Evolutionary conservation across 2,113 vertebrate genomes (phyloP).

Genomic region (Sciurus niger): DNA sequence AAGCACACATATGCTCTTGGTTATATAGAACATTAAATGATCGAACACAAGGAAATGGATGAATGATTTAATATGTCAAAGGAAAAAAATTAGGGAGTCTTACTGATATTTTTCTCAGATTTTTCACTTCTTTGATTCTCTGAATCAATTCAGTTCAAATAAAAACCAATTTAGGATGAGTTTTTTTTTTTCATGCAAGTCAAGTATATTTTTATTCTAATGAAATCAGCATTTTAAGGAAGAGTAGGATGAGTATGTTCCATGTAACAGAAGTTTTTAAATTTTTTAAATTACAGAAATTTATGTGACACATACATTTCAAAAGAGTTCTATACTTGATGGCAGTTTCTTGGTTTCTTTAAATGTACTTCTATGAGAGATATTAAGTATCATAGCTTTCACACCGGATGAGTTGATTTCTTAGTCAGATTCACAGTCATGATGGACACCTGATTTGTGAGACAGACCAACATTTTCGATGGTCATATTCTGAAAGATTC

Average conservation of each 20-base stretch:
- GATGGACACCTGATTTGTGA: not conserved
- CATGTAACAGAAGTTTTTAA: not conserved
- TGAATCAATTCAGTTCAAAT: not conserved
- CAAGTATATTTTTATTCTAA: not conserved
- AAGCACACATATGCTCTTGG: not conserved
- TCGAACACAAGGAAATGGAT: not conserved
- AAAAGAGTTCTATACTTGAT: not conserved
- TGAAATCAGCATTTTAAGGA: conserved; percentile 32
- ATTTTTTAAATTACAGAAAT: not conserved
- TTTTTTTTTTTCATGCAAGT: not conserved
- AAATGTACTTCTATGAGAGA: not conserved
- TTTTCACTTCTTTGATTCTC: not conserved
- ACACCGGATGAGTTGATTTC: not conserved
- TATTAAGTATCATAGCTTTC: not conserved
- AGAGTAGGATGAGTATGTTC: not conserved
- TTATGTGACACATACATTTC: not conserved
- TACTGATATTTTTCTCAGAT: not conserved
- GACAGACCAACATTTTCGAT: not conserved
- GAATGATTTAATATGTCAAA: not conserved
- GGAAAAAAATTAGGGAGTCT: not conserved
- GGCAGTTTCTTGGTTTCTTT: not conserved
- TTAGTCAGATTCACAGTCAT: not conserved
- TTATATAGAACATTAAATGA: not conserved
- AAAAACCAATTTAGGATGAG: not conserved
- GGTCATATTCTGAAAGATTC: not conserved